A percentile compares a stretch with the other conserved stretches of the same genome.
Evolutionary conservation across 2,113 vertebrate genomes (phyloP).

Genomic region (Vidua chalybeata): DNA sequence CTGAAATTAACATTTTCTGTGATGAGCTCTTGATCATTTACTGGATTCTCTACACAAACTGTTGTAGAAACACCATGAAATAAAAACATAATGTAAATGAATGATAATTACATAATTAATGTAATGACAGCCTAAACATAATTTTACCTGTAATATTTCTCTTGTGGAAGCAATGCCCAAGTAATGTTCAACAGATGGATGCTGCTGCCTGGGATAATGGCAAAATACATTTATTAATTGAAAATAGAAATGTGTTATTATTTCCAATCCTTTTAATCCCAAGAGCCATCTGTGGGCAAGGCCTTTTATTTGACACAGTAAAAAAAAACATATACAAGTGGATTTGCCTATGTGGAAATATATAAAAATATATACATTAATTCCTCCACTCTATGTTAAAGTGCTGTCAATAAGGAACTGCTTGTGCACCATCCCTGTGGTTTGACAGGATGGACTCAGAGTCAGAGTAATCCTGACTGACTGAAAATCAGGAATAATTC

Average conservation of each 20-base stretch:
- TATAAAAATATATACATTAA: neutral
- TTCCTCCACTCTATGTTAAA: neutral
- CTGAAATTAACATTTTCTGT: neutral
- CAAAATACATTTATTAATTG: constrained; percentile 39
- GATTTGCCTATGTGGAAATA: neutral
- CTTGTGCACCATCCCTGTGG: neutral
- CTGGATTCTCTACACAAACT: neutral
- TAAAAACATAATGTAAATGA: neutral
- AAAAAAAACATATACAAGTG: neutral
- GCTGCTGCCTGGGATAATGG: constrained; percentile 87
- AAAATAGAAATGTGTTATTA: neutral
- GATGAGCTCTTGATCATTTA: neutral
- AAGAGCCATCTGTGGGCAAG: constrained; percentile 4
- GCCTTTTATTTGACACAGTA: neutral
- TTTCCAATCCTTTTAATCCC: constrained; percentile 8
- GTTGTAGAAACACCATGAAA: neutral
- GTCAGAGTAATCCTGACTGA: neutral
- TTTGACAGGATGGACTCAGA: neutral
- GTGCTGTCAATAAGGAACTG: neutral
- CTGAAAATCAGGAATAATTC: neutral
- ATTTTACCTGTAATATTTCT: constrained; percentile 85
- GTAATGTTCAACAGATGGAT: constrained; percentile 85
- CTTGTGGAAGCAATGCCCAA: constrained; percentile 84
- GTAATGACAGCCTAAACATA: neutral
- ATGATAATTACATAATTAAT: neutral